Conservation (phyloP, 2,113 vertebrate genomes). For the Platycercus adscitus region DNA sequence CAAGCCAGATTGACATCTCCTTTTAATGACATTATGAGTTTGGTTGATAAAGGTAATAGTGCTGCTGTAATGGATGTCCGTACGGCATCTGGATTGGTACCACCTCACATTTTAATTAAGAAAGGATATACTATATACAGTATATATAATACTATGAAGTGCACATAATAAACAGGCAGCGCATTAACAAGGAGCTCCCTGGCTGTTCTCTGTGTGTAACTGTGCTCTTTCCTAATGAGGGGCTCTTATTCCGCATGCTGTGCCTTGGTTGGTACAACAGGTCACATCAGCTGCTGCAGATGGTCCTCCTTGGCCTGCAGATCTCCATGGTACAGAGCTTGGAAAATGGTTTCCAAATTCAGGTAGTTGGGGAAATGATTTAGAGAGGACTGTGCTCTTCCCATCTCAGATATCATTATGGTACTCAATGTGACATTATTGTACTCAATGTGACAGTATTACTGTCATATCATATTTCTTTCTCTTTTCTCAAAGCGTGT, state of each 20-base stretch:
- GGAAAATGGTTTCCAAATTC: neutral
- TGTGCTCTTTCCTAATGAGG: neutral
- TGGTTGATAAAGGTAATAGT: neutral
- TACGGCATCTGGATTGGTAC: neutral
- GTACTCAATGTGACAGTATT: neutral
- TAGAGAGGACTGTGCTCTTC: neutral
- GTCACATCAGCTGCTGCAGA: accelerated
- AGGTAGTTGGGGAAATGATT: too few relatives aligned
- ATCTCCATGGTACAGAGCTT: accelerated
- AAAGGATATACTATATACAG: neutral
- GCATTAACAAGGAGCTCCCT: neutral
- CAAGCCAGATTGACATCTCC: neutral
- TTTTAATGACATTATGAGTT: constrained; percentile 22
- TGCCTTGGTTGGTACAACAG: accelerated
- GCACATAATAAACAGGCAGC: neutral
- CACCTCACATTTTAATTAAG: neutral
- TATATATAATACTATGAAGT: neutral
- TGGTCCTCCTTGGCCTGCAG: neutral
- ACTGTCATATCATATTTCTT: neutral
- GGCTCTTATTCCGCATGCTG: accelerated
- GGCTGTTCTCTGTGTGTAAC: accelerated
- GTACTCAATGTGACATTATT: neutral
- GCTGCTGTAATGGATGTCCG: neutral
- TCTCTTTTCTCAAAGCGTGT: accelerated
- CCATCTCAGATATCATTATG: accelerated